Conservation (phyloP, 2,888 invertebrate species). For the Eupithecia insigniata region DNA sequence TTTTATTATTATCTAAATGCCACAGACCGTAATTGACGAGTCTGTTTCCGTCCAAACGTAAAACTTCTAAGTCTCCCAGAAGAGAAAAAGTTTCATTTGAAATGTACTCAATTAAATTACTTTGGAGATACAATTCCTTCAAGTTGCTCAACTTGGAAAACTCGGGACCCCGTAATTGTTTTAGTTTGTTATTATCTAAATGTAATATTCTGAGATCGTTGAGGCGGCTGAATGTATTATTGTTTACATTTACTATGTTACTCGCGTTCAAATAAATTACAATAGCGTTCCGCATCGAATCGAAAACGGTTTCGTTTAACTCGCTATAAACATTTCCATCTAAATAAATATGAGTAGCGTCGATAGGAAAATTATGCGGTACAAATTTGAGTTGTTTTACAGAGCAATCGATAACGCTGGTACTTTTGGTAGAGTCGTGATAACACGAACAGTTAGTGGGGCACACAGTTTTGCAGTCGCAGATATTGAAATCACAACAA, state of each 20-base stretch:
- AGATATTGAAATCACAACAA: conserved; percentile 97
- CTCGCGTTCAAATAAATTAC: conserved; percentile 93
- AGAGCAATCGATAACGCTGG: conserved; percentile 96
- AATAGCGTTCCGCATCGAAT: conserved; percentile 78
- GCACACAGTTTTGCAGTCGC: conserved; percentile 97
- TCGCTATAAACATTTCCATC: conserved; percentile 95
- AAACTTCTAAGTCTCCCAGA: conserved; percentile 90
- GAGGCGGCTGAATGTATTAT: conserved; percentile 93
- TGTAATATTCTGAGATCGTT: conserved; percentile 90
- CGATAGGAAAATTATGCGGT: conserved; percentile 93
- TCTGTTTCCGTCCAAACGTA: conserved; percentile 93
- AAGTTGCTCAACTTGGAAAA: conserved; percentile 92
- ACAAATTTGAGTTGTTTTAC: conserved; percentile 89
- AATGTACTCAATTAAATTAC: conserved; percentile 91
- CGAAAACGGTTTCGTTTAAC: conserved; percentile 83
- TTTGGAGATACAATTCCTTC: conserved; percentile 93
- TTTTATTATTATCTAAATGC: conserved; percentile 89
- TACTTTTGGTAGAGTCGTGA: conserved; percentile 96
- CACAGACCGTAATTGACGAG: conserved; percentile 92
- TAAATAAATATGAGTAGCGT: conserved; percentile 95
- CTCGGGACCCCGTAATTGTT: conserved; percentile 90
- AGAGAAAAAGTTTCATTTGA: conserved; percentile 92
- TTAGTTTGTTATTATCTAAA: conserved; percentile 93
- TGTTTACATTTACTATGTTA: conserved; percentile 91
- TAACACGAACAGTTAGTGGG: conserved; percentile 97